phyloP scores from a whole-genome alignment of 2,797 vertebrate genomes.

The Schizothorax lantsangensis region DNA sequence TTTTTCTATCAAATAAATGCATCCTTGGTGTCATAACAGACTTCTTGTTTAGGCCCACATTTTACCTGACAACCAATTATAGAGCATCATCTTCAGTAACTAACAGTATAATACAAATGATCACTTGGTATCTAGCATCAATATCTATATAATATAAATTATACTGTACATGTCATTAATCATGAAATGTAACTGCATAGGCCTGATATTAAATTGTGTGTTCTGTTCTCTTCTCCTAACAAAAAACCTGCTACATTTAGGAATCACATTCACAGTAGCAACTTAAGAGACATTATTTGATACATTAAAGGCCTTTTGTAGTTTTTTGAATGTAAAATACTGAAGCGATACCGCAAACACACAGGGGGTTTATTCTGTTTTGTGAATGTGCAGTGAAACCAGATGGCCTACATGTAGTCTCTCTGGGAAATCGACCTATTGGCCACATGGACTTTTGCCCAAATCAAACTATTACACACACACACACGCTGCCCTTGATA shows the following conservation, averaged over 20 bases:
- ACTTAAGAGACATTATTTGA: background rate
- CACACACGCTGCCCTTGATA: background rate
- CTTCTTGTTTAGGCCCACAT: background rate
- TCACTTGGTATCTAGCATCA: background rate
- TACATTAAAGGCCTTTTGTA: background rate
- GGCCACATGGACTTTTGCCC: constrained; percentile 4
- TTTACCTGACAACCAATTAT: background rate
- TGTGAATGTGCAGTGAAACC: background rate
- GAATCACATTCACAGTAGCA: background rate
- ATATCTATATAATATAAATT: background rate
- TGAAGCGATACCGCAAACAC: background rate
- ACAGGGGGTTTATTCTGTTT: constrained; percentile 10
- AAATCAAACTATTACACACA: background rate
- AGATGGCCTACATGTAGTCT: constrained; percentile 16
- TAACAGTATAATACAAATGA: background rate
- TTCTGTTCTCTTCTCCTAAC: background rate
- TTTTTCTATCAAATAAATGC: background rate
- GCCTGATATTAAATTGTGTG: background rate
- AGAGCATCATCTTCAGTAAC: background rate
- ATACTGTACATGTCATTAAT: background rate
- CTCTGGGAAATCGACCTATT: constrained; percentile 8
- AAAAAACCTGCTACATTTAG: background rate
- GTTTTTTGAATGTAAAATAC: background rate
- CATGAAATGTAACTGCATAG: background rate
- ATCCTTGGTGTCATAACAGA: background rate